phyloP scores from a whole-genome alignment of 2,113 vertebrate genomes.

The Puffinus mauretanicus region DNA sequence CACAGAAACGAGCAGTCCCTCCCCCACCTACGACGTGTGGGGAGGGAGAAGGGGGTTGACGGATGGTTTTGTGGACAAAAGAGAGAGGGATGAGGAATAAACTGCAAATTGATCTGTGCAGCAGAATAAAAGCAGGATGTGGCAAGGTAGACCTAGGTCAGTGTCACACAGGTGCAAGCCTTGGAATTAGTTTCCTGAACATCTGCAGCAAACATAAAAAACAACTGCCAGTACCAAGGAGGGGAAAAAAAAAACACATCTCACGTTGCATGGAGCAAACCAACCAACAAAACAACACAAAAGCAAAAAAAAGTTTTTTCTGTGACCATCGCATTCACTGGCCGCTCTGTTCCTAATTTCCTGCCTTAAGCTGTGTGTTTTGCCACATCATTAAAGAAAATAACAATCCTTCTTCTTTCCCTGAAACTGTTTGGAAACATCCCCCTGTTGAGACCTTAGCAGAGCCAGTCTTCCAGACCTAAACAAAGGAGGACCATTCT shows the following conservation, averaged over 20 bases:
- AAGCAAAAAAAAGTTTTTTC: neutral
- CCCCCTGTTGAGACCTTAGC: neutral
- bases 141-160: slow-evolving; percentile 54
- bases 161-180: slow-evolving; percentile 48
- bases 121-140: slow-evolving; percentile 23
- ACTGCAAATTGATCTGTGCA: slow-evolving; percentile 45
- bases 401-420: slow-evolving; percentile 15
- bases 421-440: slow-evolving; percentile 31
- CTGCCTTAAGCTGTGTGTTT: slow-evolving; percentile 19
- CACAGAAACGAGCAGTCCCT: neutral
- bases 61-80: neutral
- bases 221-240: neutral
- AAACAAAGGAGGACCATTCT: slow-evolving; percentile 56
- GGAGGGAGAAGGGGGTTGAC: neutral
- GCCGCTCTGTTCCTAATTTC: neutral
- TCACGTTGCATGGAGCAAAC: slow-evolving; percentile 12
- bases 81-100: neutral
- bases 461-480: slow-evolving; percentile 12
- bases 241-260: neutral
- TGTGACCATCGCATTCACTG: neutral
- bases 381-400: slow-evolving; percentile 45
- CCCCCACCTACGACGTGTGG: neutral
- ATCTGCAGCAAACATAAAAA: slow-evolving; percentile 65
- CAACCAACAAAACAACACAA: neutral
- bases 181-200: slow-evolving; percentile 69